Evolutionary conservation across 2,797 vertebrate genomes (phyloP), one percentile per base, ranked within the genome.

Genomic region (Anas capensis): DNA sequence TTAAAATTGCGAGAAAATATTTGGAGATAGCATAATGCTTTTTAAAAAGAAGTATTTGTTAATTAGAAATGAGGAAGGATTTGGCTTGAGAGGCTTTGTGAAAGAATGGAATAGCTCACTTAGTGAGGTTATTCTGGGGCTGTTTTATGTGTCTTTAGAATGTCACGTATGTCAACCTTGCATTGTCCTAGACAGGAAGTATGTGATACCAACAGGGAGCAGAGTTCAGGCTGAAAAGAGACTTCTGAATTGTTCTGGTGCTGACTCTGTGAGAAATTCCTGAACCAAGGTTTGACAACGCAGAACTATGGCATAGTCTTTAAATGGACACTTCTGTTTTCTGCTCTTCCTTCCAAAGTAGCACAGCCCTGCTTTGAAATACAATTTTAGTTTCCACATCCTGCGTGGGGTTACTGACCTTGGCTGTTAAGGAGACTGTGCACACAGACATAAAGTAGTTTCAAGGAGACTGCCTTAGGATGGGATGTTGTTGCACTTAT

Each of bases 111-210:
- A 10, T 21, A 33, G 10, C 88, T 84, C 82, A 29, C 27, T 15
- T 48, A 51, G 20, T 27, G 42, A 54, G 36, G 51, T 79, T 88
- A 51, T 79, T 95, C 90, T 46, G 1, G 16, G 19, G 14, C 36
- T 94, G 57, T 27, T 88, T 84, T 79, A 48, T 1, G 0, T 82
- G n/a, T 73, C 66, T 86, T 69, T 66, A 79, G 46, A 83, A 7
- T 80, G 80, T 82, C 34, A 3, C 26, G 7, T 88, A 10, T 12
- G 11, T 93, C 86, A 92, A 93, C 62, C 17, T 94, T 92, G 79
- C 86, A 86, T 97, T 97, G 88, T 95, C 73, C 56, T 68, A 27
- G 68, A 8, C 40, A 77, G 95, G 93, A 93, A 96, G 60, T 53
- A 5, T 79, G 44, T 79, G 69, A 60, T 62, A 54, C 62, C 79